Evolutionary conservation across 1,140 invertebrate species (phyloP).

Genomic region (Scaptomyza pallida): DNA sequence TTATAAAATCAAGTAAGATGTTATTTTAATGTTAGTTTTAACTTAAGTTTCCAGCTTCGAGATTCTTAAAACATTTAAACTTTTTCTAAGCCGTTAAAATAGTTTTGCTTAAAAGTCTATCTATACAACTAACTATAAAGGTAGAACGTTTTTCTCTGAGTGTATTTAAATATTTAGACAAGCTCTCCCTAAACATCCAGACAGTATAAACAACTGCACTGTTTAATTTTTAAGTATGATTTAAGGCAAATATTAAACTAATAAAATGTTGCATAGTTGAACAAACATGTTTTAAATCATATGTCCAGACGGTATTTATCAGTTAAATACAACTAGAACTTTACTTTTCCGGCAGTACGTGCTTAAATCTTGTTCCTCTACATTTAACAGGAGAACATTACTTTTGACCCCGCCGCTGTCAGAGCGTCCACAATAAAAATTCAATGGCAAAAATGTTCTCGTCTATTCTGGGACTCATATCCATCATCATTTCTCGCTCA

Average conservation of each 20-base stretch:
- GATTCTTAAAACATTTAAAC: no score
- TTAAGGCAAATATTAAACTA: not conserved
- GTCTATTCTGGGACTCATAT: constrained; percentile 22
- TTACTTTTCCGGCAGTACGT: not conserved
- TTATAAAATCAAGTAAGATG: no score
- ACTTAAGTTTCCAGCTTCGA: no score
- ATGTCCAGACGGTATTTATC: not conserved
- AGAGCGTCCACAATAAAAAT: constrained; percentile 7
- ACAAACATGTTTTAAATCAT: not conserved
- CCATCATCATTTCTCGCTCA: constrained; percentile 53
- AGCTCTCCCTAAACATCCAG: not conserved
- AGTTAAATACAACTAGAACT: not conserved
- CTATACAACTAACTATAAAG: no score
- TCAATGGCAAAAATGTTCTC: constrained; percentile 40
- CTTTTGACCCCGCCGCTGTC: constrained; percentile 6
- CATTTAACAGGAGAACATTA: not conserved
- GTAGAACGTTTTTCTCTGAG: no score
- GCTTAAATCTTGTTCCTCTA: not conserved
- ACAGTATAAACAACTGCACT: not conserved
- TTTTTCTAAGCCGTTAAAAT: no score
- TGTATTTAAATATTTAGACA: not conserved
- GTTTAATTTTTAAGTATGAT: not conserved
- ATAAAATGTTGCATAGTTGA: no score
- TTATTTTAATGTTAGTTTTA: no score
- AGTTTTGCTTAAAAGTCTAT: no score